Conservation (phyloP, 2,888 invertebrate species). For the Rhagium mordax region DNA sequence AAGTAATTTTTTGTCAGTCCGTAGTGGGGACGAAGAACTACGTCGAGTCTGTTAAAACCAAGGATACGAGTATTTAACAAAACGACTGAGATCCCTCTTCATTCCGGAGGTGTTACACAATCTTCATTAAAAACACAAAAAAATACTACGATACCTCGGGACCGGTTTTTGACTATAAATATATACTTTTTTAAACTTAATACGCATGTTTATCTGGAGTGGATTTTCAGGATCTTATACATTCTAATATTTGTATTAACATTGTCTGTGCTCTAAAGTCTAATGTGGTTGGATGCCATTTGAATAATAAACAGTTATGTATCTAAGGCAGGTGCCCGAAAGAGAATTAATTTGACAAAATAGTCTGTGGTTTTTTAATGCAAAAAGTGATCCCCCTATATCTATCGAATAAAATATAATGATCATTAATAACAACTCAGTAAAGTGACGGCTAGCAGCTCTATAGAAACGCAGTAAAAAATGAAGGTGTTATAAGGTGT, state of each 20-base stretch:
- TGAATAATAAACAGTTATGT: constrained; percentile 9
- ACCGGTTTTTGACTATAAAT: background rate
- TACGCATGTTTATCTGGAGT: background rate
- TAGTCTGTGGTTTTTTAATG: background rate
- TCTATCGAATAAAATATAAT: constrained; percentile 34
- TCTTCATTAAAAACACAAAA: background rate
- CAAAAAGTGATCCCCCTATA: constrained; percentile 14
- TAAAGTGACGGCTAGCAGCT: constrained; percentile 32
- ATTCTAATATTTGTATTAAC: background rate
- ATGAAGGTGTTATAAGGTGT: constrained; percentile 23
- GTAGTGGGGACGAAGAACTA: background rate
- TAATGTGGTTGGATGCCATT: background rate
- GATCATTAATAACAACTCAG: constrained; percentile 33
- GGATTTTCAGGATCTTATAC: background rate
- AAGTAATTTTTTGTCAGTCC: no score
- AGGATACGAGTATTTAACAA: background rate
- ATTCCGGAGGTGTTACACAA: background rate
- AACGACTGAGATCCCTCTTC: no score
- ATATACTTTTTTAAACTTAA: background rate
- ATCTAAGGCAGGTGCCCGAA: constrained; percentile 18
- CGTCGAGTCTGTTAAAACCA: background rate
- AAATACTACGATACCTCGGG: background rate
- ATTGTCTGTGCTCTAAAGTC: background rate
- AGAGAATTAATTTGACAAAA: constrained; percentile 23
- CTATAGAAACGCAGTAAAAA: constrained; percentile 32